Evolutionary conservation across 2,797 vertebrate genomes (phyloP).

Genomic region (Halcyon chelicuti): DNA sequence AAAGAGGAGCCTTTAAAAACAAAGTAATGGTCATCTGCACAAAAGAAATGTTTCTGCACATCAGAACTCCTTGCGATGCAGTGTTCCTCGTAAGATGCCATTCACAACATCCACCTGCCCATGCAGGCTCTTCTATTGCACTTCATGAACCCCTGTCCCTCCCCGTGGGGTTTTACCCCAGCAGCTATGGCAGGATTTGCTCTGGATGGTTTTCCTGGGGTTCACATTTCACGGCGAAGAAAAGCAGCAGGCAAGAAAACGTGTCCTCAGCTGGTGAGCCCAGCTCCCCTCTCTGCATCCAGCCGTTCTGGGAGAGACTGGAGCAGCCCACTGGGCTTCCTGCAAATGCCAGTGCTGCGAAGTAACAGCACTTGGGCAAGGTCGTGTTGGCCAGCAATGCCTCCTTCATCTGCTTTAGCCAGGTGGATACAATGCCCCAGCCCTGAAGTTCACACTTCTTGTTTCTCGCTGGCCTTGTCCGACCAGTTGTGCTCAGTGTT

Average conservation of each 20-base stretch:
- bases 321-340: not conserved
- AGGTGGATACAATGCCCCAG: not conserved
- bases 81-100: not conserved
- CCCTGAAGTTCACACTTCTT: not conserved
- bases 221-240: not conserved
- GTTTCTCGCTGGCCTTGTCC: not conserved
- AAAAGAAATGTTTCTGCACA: not conserved
- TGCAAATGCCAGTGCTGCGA: not conserved
- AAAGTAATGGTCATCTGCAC: not conserved
- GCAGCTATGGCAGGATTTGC: not conserved
- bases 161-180: not conserved
- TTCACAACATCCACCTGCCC: not conserved
- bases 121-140: not conserved
- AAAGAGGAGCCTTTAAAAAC: not conserved
- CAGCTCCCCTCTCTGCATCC: not conserved
- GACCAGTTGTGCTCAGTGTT: not conserved
- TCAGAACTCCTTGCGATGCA: not conserved
- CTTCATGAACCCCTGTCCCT: not conserved
- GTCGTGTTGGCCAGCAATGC: not conserved
- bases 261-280: not conserved
- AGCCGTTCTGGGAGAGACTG: not conserved
- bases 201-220: not conserved
- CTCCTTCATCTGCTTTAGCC: not conserved
- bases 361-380: not conserved
- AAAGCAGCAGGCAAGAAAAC: not conserved